phyloP scores from a whole-genome alignment of 1,140 invertebrate species.

The Procambarus clarkii region DNA sequence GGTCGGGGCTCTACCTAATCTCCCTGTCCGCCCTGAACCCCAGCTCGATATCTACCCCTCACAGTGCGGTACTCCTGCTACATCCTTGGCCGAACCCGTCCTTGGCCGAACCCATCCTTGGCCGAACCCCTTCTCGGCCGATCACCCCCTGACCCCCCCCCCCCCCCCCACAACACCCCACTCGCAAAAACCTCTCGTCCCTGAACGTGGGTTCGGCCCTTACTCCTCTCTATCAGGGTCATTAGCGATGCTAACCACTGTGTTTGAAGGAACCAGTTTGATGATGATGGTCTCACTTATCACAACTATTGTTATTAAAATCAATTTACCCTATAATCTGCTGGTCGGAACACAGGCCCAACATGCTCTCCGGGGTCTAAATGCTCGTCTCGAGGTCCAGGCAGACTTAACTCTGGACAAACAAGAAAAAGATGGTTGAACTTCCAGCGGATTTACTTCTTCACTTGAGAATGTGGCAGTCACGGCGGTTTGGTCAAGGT shows the following conservation, averaged over 20 bases:
- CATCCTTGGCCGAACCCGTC: no score
- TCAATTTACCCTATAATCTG: slow-evolving; percentile 46
- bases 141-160: no score
- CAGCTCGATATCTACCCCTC: no score
- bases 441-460: neutral
- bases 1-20: no score
- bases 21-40: no score
- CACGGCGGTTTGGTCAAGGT: neutral
- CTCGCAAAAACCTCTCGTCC: neutral
- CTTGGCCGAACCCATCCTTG: no score
- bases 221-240: slow-evolving; percentile 12
- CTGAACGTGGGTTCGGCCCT: neutral
- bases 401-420: neutral
- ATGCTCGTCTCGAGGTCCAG: neutral
- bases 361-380: neutral
- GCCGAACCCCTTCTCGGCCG: no score
- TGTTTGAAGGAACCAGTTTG: slow-evolving; percentile 29
- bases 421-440: neutral
- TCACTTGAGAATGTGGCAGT: neutral
- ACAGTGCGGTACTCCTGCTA: no score
- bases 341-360: slow-evolving; percentile 16
- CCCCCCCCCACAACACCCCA: neutral
- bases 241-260: slow-evolving; percentile 41
- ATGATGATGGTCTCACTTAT: slow-evolving; percentile 36
- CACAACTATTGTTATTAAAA: slow-evolving; percentile 49